A percentile compares a stretch with the other conserved stretches of the same genome.
Conservation (phyloP, 23 tunicate species). For the Styela clava region DNA sequence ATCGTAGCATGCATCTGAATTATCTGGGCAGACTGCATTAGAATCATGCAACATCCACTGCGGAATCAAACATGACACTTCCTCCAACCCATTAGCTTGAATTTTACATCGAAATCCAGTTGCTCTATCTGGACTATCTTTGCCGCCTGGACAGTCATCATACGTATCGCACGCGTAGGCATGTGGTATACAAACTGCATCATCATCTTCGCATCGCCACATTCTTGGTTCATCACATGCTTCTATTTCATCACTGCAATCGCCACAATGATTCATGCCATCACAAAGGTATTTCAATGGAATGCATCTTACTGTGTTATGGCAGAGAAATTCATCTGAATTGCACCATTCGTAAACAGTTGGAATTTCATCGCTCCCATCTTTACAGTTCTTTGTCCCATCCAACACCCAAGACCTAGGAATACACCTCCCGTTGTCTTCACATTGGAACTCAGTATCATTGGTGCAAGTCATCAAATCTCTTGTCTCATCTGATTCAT, state of each 20-base stretch:
- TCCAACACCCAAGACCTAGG: constrained; percentile 28
- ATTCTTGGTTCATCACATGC: constrained; percentile 38
- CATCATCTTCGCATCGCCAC: constrained; percentile 28
- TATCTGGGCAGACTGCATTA: constrained; percentile 9
- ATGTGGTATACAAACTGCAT: constrained; percentile 13
- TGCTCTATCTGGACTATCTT: constrained; percentile 21
- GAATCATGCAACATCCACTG: constrained; percentile 9
- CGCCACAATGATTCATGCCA: constrained; percentile 45
- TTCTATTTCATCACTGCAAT: constrained; percentile 53
- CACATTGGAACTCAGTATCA: constrained; percentile 25
- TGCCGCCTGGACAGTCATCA: constrained; percentile 27
- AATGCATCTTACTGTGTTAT: constrained; percentile 22
- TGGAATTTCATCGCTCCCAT: constrained; percentile 35
- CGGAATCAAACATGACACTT: constrained; percentile 1
- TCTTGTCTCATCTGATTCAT: constrained; percentile 21
- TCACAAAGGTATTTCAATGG: constrained; percentile 32
- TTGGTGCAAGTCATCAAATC: neutral
- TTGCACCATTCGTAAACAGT: neutral
- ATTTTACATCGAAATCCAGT: constrained; percentile 2
- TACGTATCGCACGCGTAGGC: constrained; percentile 34
- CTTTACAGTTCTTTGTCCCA: constrained; percentile 20
- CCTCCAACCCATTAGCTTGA: neutral
- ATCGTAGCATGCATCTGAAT: constrained; percentile 26
- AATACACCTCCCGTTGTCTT: constrained; percentile 35
- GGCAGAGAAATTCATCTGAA: constrained; percentile 11